A percentile compares a stretch with the other conserved stretches of the same genome.
These are phyloP conservation scores for Apamea anceps DNA, from an alignment of 2,888 invertebrate genomes.

Conservation along the genomic window DNA sequence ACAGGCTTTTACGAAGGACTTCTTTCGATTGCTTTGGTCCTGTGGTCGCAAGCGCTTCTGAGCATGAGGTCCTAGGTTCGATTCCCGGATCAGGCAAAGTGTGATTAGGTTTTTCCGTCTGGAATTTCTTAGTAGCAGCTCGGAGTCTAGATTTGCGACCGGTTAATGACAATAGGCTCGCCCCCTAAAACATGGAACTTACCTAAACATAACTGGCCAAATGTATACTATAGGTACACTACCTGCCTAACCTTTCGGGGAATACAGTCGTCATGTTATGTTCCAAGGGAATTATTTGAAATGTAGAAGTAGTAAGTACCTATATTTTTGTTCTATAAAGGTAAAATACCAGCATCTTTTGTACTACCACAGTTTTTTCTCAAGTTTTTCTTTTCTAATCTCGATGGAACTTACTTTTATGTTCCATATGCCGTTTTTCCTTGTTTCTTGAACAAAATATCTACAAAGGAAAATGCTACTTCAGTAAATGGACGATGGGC, in stretches of 20 bases:
- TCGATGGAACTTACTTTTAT: constrained; percentile 55
- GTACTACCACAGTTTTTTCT: constrained; percentile 11
- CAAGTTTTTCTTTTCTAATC: constrained; percentile 36
- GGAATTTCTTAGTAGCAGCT: not conserved
- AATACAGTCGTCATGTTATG: not conserved
- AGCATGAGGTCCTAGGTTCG: not conserved
- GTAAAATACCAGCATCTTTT: constrained; percentile 15
- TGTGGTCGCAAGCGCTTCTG: no score
- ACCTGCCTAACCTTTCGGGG: no score
- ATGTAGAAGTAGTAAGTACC: no score
- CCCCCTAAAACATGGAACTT: not conserved
- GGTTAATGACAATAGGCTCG: not conserved
- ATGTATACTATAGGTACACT: not conserved
- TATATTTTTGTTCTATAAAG: no score
- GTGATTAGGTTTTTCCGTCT: not conserved
- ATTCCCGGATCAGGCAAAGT: not conserved
- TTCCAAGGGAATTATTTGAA: no score
- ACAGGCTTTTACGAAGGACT: not conserved
- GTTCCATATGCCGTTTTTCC: constrained; percentile 42
- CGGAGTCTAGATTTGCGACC: not conserved
- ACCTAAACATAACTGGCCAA: not conserved
- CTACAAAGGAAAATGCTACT: constrained; percentile 58
- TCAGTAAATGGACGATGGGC: constrained; percentile 61
- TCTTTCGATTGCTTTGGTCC: not conserved
- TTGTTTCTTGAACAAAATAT: constrained; percentile 59